Evolutionary conservation across 2,797 vertebrate genomes (phyloP).

Genomic region (Tamandua tetradactyla): DNA sequence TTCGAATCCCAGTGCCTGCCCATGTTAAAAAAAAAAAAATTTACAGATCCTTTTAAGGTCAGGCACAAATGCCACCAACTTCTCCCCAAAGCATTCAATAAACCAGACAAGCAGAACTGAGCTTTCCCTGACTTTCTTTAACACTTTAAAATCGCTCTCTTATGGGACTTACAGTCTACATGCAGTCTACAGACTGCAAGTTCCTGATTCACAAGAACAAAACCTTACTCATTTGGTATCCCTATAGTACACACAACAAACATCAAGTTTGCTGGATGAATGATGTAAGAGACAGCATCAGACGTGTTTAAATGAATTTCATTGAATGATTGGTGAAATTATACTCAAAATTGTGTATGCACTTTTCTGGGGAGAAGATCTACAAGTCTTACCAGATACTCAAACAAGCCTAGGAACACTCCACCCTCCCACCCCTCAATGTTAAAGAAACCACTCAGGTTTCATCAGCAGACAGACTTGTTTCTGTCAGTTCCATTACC

Average conservation of each 20-base stretch:
- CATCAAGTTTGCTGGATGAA: constrained; percentile 1
- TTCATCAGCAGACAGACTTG: constrained; percentile 3
- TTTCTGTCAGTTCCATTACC: not conserved
- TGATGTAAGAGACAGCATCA: not conserved
- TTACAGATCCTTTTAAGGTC: not conserved
- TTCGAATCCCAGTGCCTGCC: too few species aligned
- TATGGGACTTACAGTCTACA: not conserved
- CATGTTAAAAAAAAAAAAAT: too few species aligned
- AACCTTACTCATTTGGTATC: not conserved
- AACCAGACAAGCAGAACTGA: not conserved
- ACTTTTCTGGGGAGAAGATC: not conserved
- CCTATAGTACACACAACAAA: not conserved
- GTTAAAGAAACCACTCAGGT: not conserved
- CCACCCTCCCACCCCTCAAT: not conserved
- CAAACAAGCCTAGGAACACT: not conserved
- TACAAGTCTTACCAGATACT: not conserved
- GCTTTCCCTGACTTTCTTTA: not conserved
- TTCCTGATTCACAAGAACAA: not conserved
- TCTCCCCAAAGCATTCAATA: not conserved
- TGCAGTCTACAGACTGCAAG: not conserved
- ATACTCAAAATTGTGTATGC: not conserved
- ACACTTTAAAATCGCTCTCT: not conserved
- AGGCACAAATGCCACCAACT: not conserved
- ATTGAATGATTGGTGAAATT: constrained; percentile 8
- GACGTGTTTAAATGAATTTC: not conserved